Percentiles rank a stretch among this genome's conserved stretches.
phyloP scores from a whole-genome alignment of 1,140 invertebrate genomes.

The Teleogryllus occipitalis region DNA sequence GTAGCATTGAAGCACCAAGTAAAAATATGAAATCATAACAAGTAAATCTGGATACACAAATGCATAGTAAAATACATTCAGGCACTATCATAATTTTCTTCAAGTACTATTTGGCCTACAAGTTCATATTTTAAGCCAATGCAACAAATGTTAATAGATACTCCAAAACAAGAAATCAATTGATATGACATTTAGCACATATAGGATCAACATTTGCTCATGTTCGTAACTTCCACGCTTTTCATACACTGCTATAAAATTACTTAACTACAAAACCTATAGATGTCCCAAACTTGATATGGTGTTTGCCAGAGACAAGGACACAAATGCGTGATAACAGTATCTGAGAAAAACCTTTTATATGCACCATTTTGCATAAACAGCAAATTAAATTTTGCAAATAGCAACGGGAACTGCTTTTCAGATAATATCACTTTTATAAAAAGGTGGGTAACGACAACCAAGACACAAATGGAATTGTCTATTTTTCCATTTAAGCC shows the following conservation, averaged over 20 bases:
- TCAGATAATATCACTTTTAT: too few relatives aligned
- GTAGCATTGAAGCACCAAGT: background rate
- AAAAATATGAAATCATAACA: conserved; percentile 1
- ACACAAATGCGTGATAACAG: background rate
- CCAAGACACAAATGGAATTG: too few relatives aligned
- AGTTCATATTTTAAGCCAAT: background rate
- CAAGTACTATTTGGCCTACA: background rate
- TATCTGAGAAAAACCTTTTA: background rate
- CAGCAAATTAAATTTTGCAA: background rate
- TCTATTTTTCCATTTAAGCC: too few relatives aligned
- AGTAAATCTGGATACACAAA: background rate
- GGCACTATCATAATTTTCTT: background rate
- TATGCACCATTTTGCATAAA: background rate
- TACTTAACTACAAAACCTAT: background rate
- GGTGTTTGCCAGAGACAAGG: background rate
- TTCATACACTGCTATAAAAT: background rate
- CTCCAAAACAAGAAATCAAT: background rate
- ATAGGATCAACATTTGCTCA: background rate
- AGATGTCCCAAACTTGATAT: conserved; percentile 1
- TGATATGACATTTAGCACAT: background rate
- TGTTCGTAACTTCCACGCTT: background rate
- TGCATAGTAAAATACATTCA: background rate
- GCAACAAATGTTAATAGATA: background rate
- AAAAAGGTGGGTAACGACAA: too few relatives aligned
- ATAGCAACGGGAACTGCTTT: too few relatives aligned